phyloP scores from a whole-genome alignment of 2,113 vertebrate species.

The Grantiella picta region DNA sequence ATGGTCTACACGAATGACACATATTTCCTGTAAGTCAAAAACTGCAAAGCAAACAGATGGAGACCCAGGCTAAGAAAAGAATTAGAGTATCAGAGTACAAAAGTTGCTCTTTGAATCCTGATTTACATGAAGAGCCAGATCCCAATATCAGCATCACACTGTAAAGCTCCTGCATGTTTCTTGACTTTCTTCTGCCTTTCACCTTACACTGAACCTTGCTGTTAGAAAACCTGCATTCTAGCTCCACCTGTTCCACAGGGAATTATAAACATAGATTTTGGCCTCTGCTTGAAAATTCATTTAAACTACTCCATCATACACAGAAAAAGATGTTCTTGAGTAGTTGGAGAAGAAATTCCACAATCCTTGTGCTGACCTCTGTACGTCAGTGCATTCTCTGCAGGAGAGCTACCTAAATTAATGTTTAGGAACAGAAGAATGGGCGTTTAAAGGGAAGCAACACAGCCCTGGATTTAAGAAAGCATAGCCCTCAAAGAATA shows the following conservation, averaged over 20 bases:
- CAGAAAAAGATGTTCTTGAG: neutral
- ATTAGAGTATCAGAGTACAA: neutral
- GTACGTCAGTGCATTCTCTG: neutral
- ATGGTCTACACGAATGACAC: neutral
- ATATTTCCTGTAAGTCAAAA: neutral
- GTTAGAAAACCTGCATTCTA: neutral
- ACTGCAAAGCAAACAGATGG: conserved; percentile 2
- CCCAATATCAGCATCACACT: neutral
- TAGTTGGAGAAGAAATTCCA: neutral
- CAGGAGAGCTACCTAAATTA: neutral
- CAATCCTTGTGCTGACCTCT: neutral
- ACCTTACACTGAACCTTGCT: neutral
- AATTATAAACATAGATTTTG: neutral
- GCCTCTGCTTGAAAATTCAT: neutral
- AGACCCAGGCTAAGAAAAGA: neutral
- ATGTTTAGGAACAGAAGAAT: neutral
- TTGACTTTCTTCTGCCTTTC: neutral
- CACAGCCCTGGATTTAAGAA: neutral
- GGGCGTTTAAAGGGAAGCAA: neutral
- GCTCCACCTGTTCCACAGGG: neutral
- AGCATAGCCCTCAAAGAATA: neutral
- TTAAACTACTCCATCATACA: neutral
- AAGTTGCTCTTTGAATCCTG: neutral
- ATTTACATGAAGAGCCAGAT: neutral
- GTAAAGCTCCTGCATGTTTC: neutral